Base-by-base conservation (phyloP, 2,113 vertebrate species). In the Bucco capensis region DNA sequence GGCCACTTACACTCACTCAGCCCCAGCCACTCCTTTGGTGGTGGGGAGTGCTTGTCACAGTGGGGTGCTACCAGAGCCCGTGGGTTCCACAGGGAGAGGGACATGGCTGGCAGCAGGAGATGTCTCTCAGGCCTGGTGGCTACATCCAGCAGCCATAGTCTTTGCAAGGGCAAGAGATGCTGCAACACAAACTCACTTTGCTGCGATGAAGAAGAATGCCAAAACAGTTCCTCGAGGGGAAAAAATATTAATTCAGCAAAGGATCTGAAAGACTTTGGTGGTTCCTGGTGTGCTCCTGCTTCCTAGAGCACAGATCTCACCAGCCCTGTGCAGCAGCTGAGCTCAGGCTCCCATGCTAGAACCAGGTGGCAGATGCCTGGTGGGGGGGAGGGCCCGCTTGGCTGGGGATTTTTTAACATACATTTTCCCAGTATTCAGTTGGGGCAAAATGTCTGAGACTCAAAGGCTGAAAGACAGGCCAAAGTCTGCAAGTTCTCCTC, bases 251-350 rank as follows among this genome's bases (percentile, higher is more conserved):
- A 82, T 65, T 30, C 50, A 75, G 57, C 22, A 49, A 56, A 60
- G 46, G 44, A 12, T 72, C 35, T 69, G 62, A 58, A 56, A 71
- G 40, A 9, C 37, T 71, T 66, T 14, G 1, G 38, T 65, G 58
- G 0, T 0, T 35, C 42, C 30, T 2, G 1, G 46, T 12, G 44
- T 1, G 0, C 31, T 69, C 58, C 40, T 1, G 0, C 2, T 65
- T 76, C 76, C 79, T 44, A 2, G 16, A 83, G 71, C 6, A 1
- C 2, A 5, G 67, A 2, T 46, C 21, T 66, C 4, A 2, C 62
- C 46, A 1, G 0, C 44, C 57, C 60, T 0, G 0, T 2, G 19
- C 56, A 46, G 81, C 77, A 74, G 73, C 61, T 64, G 62, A 31
- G 56, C 51, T 67, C 72, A 23, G 24, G 57, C 57, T 37, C 21